A percentile compares a stretch with the other conserved stretches of the same genome.
Evolutionary conservation across 2,113 vertebrate species (phyloP).

Genomic region (Plestiodon gilberti): DNA sequence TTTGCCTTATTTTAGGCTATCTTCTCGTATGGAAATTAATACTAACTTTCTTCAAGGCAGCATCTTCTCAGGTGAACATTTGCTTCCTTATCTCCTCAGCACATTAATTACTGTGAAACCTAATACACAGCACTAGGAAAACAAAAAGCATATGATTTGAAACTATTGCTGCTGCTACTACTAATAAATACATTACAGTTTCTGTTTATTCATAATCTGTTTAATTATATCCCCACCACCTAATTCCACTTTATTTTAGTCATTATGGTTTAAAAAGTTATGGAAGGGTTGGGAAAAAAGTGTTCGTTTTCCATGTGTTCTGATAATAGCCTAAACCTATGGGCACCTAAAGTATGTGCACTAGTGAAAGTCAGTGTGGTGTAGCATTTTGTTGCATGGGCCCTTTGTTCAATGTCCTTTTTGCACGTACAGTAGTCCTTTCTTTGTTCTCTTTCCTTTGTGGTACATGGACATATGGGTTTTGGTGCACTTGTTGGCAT

Average conservation of each 20-base stretch:
- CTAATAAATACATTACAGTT: background rate
- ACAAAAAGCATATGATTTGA: background rate
- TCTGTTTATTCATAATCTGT: background rate
- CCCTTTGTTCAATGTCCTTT: background rate
- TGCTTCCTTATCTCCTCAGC: background rate
- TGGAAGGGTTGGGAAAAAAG: too few relatives aligned
- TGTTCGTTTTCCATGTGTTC: too few relatives aligned
- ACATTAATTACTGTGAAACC: background rate
- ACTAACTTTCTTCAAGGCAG: constrained; percentile 92
- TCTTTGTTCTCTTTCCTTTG: background rate
- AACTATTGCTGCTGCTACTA: background rate
- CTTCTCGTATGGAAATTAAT: constrained; percentile 94
- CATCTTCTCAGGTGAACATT: constrained; percentile 88
- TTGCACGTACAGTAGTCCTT: background rate
- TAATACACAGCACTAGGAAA: background rate
- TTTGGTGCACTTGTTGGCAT: background rate
- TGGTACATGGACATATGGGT: background rate
- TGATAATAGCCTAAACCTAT: too few relatives aligned
- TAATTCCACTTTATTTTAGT: background rate
- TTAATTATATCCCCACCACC: background rate
- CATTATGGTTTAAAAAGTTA: background rate
- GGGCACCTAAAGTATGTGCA: too few relatives aligned
- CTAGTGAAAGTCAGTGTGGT: background rate
- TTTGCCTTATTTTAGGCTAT: constrained; percentile 92
- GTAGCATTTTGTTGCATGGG: background rate